A percentile compares a stretch with the other conserved stretches of the same genome.
These are phyloP conservation scores for Abscondita cerata DNA, from an alignment of 2,888 invertebrate species.

Conservation along the genomic window DNA sequence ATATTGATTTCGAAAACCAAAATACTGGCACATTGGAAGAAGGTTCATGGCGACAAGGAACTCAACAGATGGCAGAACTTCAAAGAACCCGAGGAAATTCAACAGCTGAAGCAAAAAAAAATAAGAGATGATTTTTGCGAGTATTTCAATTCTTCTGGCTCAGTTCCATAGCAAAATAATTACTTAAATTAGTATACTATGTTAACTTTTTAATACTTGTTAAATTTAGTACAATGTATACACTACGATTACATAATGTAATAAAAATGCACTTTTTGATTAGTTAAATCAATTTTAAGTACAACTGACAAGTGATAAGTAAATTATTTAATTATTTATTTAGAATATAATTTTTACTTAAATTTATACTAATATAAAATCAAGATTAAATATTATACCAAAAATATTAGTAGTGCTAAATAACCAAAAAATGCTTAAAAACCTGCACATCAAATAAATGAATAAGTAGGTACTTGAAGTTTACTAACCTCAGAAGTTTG, in stretches of 20 bases:
- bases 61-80: background rate
- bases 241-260: background rate
- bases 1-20: background rate
- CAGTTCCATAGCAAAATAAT: background rate
- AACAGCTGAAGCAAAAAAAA: background rate
- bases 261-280: too few relatives aligned
- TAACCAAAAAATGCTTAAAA: too few relatives aligned
- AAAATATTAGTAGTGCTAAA: too few relatives aligned
- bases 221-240: background rate
- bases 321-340: background rate
- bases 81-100: too few relatives aligned
- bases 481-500: background rate
- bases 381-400: background rate
- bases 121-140: background rate
- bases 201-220: background rate
- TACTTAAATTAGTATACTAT: background rate
- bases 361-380: background rate
- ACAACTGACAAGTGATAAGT: too few relatives aligned
- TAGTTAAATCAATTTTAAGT: too few relatives aligned
- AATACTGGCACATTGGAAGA: background rate
- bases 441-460: background rate
- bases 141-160: background rate
- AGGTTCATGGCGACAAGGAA: background rate
- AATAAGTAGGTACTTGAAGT: background rate
- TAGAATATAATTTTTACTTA: too few relatives aligned